Evolutionary conservation across 2,888 invertebrate species (phyloP), one percentile per base, ranked within the genome.

Genomic region (Agriopis aurantiaria): DNA sequence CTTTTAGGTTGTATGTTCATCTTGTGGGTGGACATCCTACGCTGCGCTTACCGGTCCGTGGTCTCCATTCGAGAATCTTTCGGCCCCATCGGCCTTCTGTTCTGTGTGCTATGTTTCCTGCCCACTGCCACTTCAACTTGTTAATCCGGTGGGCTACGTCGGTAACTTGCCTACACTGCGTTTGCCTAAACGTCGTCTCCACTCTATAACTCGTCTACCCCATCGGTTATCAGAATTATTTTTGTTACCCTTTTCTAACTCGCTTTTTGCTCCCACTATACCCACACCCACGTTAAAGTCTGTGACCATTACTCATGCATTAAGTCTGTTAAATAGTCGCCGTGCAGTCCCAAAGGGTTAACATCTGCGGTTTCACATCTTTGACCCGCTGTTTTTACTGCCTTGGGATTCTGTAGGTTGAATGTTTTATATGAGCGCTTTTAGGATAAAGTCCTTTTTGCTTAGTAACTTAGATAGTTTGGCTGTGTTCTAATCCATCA

Each of bases 271-370:
- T 65, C 3, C 3, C 43, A 65, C 40, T 62, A 10, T 10, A 52
- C 43, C 17, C 33, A 23, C 11, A 2, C 45, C 46, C 33, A 56
- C 56, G 61, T 11, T 61, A 60, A 53, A 65, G 60, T 56, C 51
- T 57, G 69, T 8, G 69, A 69, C 68, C 69, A 75, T 75, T 68
- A 74, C 69, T 74, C 74, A 76, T 76, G 68, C 72, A 76, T 76
- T 73, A 74, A 66, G 76, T 74, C 65, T 64, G 72, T 69, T 76
- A 74, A 74, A 76, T 76, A 76, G 76, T 68, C 74, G 65, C 69
- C 48, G 52, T 69, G 65, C 52, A 69, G 65, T 65, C 65, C 65
- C 65, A 52, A 69, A 65, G 57, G 69, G 65, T 69, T 65, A 65
- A 69, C 69, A 69, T 65, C 69, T 69, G 69, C n/a, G 69, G 69